Evolutionary conservation across 2,113 vertebrate species (phyloP).

Genomic region (Paratilapia polleni): DNA sequence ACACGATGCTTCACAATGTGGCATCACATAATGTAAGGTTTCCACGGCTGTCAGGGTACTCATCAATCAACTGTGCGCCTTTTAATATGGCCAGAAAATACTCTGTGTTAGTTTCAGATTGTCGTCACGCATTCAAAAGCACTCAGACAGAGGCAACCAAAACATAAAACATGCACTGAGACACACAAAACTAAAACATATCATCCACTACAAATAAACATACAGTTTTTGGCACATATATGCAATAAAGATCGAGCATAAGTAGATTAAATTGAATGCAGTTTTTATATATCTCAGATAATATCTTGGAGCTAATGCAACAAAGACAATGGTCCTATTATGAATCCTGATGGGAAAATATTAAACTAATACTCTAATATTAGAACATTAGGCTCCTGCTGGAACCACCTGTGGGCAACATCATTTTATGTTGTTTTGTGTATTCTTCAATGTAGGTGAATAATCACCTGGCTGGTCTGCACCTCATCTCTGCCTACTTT

Average conservation of each 20-base stretch:
- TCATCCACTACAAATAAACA: neutral
- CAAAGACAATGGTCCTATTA: neutral
- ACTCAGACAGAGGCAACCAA: neutral
- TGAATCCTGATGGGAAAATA: neutral
- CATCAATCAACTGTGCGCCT: neutral
- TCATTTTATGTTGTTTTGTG: too few relatives aligned
- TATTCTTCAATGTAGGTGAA: too few relatives aligned
- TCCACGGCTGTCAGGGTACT: conserved; percentile 31
- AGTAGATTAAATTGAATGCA: neutral
- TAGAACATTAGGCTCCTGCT: too few relatives aligned
- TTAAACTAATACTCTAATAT: too few relatives aligned
- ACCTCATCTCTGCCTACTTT: too few relatives aligned
- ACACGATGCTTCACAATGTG: conserved; percentile 15
- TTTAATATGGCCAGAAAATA: conserved; percentile 11
- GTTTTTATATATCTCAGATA: neutral
- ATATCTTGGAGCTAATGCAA: neutral
- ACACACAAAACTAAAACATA: neutral
- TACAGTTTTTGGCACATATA: neutral
- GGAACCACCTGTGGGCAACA: too few relatives aligned
- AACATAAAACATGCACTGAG: neutral
- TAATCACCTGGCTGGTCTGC: too few relatives aligned
- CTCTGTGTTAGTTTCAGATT: neutral
- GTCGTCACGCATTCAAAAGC: neutral
- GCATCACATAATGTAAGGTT: conserved; percentile 27
- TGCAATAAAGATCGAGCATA: neutral